Base-by-base conservation (phyloP, 37 sponge, comb jelly and placozoan species). In the Cliona cf. orientalis region DNA sequence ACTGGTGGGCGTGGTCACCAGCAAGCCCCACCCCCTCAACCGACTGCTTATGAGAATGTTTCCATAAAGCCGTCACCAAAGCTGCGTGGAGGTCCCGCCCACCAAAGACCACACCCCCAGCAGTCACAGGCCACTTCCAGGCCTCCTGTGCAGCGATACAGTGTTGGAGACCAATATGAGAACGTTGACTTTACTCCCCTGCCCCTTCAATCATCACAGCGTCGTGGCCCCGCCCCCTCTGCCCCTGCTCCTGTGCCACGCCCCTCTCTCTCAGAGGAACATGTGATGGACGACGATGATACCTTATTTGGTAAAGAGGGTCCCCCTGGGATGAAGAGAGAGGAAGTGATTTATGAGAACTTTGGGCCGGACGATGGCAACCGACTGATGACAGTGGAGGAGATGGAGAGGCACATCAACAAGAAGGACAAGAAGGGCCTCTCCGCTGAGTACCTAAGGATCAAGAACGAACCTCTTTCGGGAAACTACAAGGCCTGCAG, bases 261-360 rank as follows among this genome's bases (percentile, higher is more conserved):
- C n/a, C n/a, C n/a, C n/a, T n/a, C n/a, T n/a, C n/a, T n/a, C n/a
- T n/a, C 56, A 53, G 12, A 53, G 56, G 17, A 53, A 70, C 11
- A 43, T 26, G 32, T 58, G 59, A 44, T 5, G 39, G 66, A 37
- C 34, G 81, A 81, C 2, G 81, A 81, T 1, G 72, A 61, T 28
- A 33, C 17, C 2, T 17, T 42, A 32, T 71, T 70, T 7, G 61
- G 61, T 26, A 58, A 66, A 34, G 87, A 87, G 12, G 75, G 14
- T 14, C 55, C 66, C 21, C 84, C 84, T 7, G 71, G 41, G 0
- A 11, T 67, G 25, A n/a, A n/a, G n/a, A n/a, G n/a, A n/a, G 58
- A 79, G 44, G 84, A 84, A 34, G 61, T 69, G 22, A 72, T 84
- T 40, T 80, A 86, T n/a, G 91, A 80, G 38, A 91, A 91, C 71